Evolutionary conservation across 2,888 invertebrate species (phyloP).

Genomic region (Cataglyphis livida): DNA sequence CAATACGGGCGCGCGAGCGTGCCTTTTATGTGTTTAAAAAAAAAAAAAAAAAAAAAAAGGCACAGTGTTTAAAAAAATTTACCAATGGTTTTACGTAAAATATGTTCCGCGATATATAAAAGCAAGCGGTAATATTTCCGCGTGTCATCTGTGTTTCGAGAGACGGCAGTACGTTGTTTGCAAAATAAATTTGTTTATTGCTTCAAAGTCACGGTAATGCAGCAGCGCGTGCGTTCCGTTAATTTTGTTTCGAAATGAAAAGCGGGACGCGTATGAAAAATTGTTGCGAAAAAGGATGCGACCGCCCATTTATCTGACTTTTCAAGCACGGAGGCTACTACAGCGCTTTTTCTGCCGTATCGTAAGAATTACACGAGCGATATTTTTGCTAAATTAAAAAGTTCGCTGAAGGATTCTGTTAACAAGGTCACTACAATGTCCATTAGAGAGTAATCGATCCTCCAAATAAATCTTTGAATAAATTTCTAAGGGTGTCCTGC

Average conservation of each 20-base stretch:
- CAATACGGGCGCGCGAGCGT: neutral
- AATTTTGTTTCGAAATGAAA: neutral
- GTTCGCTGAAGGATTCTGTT: conserved; percentile 6
- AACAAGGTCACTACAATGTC: conserved; percentile 29
- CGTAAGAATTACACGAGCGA: conserved; percentile 5
- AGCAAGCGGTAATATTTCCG: conserved; percentile 14
- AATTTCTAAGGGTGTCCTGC: conserved; percentile 4
- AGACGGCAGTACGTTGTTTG: conserved; percentile 26
- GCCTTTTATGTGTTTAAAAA: neutral
- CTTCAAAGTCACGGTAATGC: conserved; percentile 4
- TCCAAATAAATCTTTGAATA: conserved; percentile 41
- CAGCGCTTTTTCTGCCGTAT: neutral
- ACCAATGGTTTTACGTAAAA: neutral
- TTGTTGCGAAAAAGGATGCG: neutral
- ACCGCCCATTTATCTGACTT: neutral
- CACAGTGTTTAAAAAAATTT: neutral
- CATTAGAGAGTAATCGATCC: conserved; percentile 50
- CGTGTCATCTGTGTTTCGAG: conserved; percentile 1
- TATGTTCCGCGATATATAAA: neutral
- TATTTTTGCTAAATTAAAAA: conserved; percentile 46
- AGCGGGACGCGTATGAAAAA: neutral
- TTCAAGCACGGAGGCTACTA: neutral
- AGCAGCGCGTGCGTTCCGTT: neutral
- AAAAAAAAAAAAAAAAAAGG: conserved; percentile 1
- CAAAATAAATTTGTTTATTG: conserved; percentile 41